Base-by-base conservation (phyloP, 2,113 vertebrate genomes). In the Semnornis frantzii region DNA sequence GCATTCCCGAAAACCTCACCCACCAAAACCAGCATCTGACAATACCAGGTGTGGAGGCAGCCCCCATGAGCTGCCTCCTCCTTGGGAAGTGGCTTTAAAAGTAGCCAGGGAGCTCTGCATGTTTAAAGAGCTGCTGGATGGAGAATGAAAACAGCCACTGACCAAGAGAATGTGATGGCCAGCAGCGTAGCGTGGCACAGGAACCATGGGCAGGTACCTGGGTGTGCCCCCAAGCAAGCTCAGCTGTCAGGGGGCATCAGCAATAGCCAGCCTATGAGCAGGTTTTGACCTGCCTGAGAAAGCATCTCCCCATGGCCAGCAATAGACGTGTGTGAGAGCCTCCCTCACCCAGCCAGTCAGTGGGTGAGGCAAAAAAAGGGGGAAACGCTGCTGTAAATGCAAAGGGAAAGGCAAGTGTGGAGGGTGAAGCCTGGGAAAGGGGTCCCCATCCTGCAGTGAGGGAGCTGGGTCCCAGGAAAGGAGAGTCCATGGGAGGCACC, bases 281-380 rank as follows among this genome's bases (percentile, higher is more conserved):
- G n/a, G n/a, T n/a, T n/a, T n/a, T n/a, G n/a, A 94, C 13, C 39
- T 73, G 25, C 64, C 72, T 44, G 23, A 77, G n/a, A 77, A 85
- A 30, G 15, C 48, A 63, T 21, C 6, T 15, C 21, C 4, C 10
- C 4, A 1, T 5, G 15, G 28, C 58, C 62, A 66, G 17, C 31
- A 62, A 20, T 14, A 74, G 65, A 62, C 1, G 1, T 0, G 0
- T 4, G 12, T 2, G 3, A 65, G 27, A 93, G 10, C 44, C 48
- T 64, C 68, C 50, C 59, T 85, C 15, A 0, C 37, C 31, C 8
- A 1, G 24, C 7, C n/a, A 37, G 46, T 28, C 31, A 63, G 27
- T 0, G 0, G 33, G 33, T 46, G 37, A 39, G 30, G 10, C 54
- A 15, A 58, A 52, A n/a, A 87, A 85, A 76, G 14, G 8, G 17